Evolutionary conservation across 2,888 invertebrate species (phyloP).

Genomic region (Pachydiplax longipennis): DNA sequence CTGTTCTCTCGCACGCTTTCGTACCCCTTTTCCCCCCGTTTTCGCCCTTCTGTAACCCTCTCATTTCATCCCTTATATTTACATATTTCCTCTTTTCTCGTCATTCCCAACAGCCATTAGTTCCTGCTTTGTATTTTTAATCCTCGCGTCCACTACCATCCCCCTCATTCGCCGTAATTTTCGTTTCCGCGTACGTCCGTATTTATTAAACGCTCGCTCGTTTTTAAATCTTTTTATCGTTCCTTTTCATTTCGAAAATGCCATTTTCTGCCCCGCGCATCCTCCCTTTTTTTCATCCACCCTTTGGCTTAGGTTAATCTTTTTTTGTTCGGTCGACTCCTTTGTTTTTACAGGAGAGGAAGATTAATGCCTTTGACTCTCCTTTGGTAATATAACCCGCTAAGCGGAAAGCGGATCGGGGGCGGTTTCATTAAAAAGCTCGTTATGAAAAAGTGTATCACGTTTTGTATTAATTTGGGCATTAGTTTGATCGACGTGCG

Average conservation of each 20-base stretch:
- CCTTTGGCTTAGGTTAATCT: background rate
- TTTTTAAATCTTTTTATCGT: background rate
- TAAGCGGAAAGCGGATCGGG: background rate
- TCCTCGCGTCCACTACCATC: background rate
- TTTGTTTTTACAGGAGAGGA: background rate
- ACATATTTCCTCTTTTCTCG: slow-evolving; percentile 21
- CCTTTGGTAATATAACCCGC: background rate
- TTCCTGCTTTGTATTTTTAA: slow-evolving; percentile 37
- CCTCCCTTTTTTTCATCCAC: background rate
- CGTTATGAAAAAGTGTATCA: background rate
- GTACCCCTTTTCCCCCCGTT: background rate
- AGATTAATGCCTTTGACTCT: background rate
- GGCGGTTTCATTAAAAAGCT: background rate
- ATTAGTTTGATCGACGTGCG: background rate
- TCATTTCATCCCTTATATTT: slow-evolving; percentile 16
- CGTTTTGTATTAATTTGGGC: background rate
- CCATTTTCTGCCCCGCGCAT: background rate
- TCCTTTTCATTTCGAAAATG: background rate
- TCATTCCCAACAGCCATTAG: slow-evolving; percentile 28
- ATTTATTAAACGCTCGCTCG: background rate
- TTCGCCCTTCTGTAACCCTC: background rate
- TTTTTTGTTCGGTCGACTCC: background rate
- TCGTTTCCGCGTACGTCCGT: background rate
- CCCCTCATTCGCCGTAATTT: background rate
- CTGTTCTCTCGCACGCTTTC: background rate